These are phyloP conservation scores for Apodemus sylvaticus DNA, from an alignment of 2,113 vertebrate genomes.

Conservation along the genomic window DNA sequence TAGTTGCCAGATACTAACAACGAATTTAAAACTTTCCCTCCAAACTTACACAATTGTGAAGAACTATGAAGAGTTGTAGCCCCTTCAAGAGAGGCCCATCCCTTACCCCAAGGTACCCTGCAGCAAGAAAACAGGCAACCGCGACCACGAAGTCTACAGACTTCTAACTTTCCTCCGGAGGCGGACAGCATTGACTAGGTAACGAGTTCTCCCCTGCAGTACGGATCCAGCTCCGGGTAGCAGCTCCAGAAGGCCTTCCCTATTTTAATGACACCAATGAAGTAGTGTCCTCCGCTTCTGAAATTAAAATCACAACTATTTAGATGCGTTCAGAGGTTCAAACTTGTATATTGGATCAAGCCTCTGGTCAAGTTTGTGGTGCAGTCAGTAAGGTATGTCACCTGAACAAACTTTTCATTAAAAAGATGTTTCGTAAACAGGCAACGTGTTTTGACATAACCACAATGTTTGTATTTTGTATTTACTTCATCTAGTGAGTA, in stretches of 20 bases:
- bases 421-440: neutral
- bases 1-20: neutral
- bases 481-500: neutral
- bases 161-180: neutral
- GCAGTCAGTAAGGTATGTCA: neutral
- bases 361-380: neutral
- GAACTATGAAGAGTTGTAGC: neutral
- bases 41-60: neutral
- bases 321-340: neutral
- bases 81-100: neutral
- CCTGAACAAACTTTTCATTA: neutral
- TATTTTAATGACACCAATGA: neutral
- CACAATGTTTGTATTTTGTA: constrained; percentile 10
- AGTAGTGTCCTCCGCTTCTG: neutral
- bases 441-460: neutral
- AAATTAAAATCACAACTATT: neutral
- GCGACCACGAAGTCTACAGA: neutral
- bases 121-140: neutral
- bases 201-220: rapidly evolving
- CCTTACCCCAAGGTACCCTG: neutral
- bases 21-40: constrained; percentile 2
- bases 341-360: neutral
- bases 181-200: neutral
- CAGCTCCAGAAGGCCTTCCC: no score
- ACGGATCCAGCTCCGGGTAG: neutral